Evolutionary conservation across 2,888 invertebrate species (phyloP), one percentile per base, ranked within the genome.

Genomic region (Pristionchus fissidentatus): DNA sequence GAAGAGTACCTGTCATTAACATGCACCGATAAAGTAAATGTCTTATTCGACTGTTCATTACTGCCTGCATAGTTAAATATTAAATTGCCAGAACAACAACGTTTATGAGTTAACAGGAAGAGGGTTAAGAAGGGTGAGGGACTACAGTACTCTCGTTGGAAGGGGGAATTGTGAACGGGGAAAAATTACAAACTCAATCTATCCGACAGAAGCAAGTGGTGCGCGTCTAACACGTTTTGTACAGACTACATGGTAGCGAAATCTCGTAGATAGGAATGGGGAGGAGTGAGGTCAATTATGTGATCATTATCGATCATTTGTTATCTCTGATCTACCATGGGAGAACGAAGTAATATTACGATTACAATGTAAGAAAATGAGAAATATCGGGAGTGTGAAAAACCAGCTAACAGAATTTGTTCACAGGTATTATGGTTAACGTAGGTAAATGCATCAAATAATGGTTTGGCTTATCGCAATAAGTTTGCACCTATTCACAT

Each of bases 201-300:
- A 70, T 70, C 35, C 35, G 32, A 38, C 22, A 41, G 41, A 32
- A 70, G 41, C 70, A 70, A 70, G 70, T 19, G 41, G 62, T 38
- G n/a, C n/a, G 35, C 62, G 70, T 26, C 70, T 70, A 70, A 70
- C 70, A 70, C 62, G 43, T 70, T n/a, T 70, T 70, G 70, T 70
- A 70, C 70, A 70, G 70, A 70, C 70, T 70, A 70, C 70, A 70
- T 70, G 38, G 70, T 70, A 70, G 70, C 26, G 22, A 70, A 70
- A 13, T 70, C 70, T 70, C 70, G 70, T 70, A 70, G n/a, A 26
- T 26, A 8, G 70, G 70, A 70, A 70, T 70, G 70, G 70, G 19
- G 43, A 70, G 38, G 70, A 43, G 41, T 70, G 70, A 70, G 70
- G 41, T 70, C 70, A 70, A 70, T 70, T 26, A n/a, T 70, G n/a